Percentiles rank a stretch among this genome's conserved stretches.
These are phyloP conservation scores for Percopsis transmontana DNA, from an alignment of 2,113 vertebrate genomes.

Conservation along the genomic window DNA sequence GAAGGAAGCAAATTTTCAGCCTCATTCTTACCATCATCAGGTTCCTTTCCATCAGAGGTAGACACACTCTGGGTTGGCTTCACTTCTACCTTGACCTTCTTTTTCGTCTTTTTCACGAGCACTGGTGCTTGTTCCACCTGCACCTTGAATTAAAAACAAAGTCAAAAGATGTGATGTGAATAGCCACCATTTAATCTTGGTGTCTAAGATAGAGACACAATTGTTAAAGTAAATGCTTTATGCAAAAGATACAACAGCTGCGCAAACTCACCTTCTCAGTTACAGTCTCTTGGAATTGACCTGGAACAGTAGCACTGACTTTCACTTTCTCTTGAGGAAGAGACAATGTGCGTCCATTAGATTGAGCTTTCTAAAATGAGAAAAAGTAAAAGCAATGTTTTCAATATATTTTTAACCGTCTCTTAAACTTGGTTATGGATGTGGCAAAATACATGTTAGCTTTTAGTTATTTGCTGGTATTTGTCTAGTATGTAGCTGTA, in stretches of 20 bases:
- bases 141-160: constrained; percentile 27
- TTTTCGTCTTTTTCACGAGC: constrained; percentile 91
- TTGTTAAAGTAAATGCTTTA: too few relatives aligned
- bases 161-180: not conserved
- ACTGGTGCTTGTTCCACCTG: constrained; percentile 24
- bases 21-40: constrained; percentile 85
- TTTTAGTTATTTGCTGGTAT: too few relatives aligned
- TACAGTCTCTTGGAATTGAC: constrained; percentile 79
- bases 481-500: too few relatives aligned
- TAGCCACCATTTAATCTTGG: not conserved
- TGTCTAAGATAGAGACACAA: not conserved
- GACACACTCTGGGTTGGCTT: constrained; percentile 79
- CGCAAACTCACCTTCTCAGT: constrained; percentile 81
- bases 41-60: constrained; percentile 85
- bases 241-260: not conserved
- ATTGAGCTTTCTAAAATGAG: constrained; percentile 73
- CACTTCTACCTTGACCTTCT: constrained; percentile 88
- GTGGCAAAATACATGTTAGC: not conserved
- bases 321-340: constrained; percentile 79
- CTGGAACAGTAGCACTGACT: constrained; percentile 65
- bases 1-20: not conserved
- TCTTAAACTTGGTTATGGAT: not conserved
- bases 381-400: not conserved
- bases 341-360: constrained; percentile 85
- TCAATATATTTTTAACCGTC: not conserved